Conservation (phyloP, 35 echinoderm and acorn worm species). For the Lytechinus pictus region DNA sequence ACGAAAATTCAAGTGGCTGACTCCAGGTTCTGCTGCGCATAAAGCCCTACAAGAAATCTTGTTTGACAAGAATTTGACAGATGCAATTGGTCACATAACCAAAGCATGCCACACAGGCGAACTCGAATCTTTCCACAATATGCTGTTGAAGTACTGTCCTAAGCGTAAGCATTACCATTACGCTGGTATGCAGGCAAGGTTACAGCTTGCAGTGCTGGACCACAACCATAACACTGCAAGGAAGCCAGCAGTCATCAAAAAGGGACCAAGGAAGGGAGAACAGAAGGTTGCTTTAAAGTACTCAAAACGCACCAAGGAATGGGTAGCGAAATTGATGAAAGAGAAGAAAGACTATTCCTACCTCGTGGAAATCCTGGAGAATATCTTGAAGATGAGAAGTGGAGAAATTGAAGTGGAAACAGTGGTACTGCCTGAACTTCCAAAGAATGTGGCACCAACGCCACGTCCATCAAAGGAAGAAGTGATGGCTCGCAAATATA, state of each 20-base stretch:
- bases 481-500: background rate
- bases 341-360: background rate
- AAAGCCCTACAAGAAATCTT: too few relatives aligned
- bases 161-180: too few relatives aligned
- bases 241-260: background rate
- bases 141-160: too few relatives aligned
- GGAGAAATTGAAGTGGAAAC: background rate
- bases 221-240: too few relatives aligned
- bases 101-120: too few relatives aligned
- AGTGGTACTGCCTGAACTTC: background rate
- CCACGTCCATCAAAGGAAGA: background rate
- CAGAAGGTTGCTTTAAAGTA: background rate
- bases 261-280: background rate
- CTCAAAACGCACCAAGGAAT: background rate
- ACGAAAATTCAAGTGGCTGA: slow-evolving; percentile 51
- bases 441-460: background rate
- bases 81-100: too few relatives aligned
- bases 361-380: background rate
- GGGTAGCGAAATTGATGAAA: background rate
- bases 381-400: background rate
- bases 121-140: too few relatives aligned
- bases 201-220: too few relatives aligned
- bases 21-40: background rate
- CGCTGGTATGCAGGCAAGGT: too few relatives aligned
- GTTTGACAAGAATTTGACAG: too few relatives aligned